A percentile compares a stretch with the other conserved stretches of the same genome.
Evolutionary conservation across 2,113 vertebrate genomes (phyloP).

Genomic region (Callopanchax toddi): DNA sequence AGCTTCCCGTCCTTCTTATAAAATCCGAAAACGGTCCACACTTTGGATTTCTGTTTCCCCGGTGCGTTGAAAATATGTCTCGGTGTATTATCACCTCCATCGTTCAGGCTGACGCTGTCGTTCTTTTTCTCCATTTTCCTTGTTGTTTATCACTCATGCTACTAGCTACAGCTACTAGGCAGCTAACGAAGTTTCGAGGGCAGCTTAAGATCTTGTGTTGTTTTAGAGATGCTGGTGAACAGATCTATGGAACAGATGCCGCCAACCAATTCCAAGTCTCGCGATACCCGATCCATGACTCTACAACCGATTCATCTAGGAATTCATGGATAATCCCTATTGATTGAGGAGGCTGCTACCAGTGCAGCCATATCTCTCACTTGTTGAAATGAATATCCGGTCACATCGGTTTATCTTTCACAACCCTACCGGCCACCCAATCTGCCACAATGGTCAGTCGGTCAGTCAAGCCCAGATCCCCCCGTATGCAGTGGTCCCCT

Average conservation of each 20-base stretch:
- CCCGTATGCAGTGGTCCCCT: too few relatives aligned
- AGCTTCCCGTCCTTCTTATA: conserved; percentile 5
- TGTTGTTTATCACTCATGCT: neutral
- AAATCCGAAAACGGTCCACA: neutral
- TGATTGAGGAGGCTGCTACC: neutral
- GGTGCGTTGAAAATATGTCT: neutral
- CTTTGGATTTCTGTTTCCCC: conserved; percentile 1
- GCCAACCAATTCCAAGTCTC: neutral
- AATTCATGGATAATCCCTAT: neutral
- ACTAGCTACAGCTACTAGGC: too few relatives aligned
- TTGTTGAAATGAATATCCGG: neutral
- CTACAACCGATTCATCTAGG: neutral
- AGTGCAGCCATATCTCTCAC: neutral
- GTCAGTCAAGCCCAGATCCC: too few relatives aligned
- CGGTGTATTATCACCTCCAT: neutral
- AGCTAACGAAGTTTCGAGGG: neutral
- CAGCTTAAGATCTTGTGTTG: neutral
- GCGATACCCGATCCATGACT: neutral
- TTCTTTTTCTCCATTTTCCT: neutral
- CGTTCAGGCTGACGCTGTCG: neutral
- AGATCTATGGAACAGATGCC: too few relatives aligned
- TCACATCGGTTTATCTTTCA: neutral
- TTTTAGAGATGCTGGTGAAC: neutral
- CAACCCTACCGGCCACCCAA: too few relatives aligned
- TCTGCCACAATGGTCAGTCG: too few relatives aligned